Base-by-base conservation (phyloP, 2,888 invertebrate species). In the Dicycla oo region DNA sequence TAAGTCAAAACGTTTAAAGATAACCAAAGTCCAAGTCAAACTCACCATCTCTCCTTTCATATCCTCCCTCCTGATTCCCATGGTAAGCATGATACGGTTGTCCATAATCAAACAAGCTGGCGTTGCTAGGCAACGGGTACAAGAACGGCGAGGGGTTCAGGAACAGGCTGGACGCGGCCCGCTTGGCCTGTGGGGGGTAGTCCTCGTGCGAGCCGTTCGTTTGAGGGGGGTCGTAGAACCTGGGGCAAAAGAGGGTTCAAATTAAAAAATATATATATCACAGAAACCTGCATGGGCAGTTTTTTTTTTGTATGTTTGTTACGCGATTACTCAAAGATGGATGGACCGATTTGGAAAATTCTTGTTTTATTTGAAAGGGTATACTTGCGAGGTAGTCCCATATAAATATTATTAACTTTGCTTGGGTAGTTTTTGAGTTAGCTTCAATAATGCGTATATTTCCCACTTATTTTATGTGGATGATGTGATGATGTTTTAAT, bases 81-180 rank as follows among this genome's bases (percentile, higher is more conserved):
- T 94, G 95, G 84, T 94, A 94, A 0, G 88, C 87, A 64, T 93
- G 94, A 80, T 95, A 96, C 10, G 95, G 93, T 68, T 96, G 96
- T 0, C 92, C 88, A 85, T 97, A 97, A 83, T 97, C 97, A 84
- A 97, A 96, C 61, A 97, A 93, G 69, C 96, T 96, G 7, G 96
- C 94, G 86, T 96, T 96, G 77, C 94, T 93, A 1, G 95, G 95
- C 79, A 95, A 85, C 1, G 95, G 94, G 87, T 94, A 96, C 8
- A 94, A 82, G 87, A 96, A 94, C 0, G 95, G 95, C 0, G 95
- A 94, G 0, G 95, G 94, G 77, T 95, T 93, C 49, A 93, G 87
- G 82, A 96, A 92, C 63, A 96, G 87, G 30, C 91, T 90, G 65
- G 92, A 88, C 20, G 93, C 91, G 2, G 93, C 89, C 0, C 96